Conservation (phyloP, 2,797 vertebrate genomes). For the Pipistrellus kuhlii region DNA sequence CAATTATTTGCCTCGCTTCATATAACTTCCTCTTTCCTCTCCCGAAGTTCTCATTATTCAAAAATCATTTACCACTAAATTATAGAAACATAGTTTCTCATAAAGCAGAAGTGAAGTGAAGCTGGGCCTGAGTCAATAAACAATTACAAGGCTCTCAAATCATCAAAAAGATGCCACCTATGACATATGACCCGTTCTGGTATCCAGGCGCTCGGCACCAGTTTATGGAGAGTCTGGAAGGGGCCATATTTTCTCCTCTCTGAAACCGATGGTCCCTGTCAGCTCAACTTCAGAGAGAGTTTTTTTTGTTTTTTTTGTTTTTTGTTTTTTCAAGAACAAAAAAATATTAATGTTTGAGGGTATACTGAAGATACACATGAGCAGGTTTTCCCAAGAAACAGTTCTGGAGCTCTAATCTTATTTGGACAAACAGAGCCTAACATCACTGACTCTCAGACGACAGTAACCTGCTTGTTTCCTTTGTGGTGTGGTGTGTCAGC, state of each 20-base stretch:
- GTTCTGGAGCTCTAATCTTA: neutral
- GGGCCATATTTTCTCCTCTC: conserved; percentile 39
- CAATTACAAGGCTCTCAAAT: conserved; percentile 70
- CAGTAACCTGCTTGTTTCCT: neutral
- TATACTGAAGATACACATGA: neutral
- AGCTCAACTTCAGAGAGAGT: conserved; percentile 27
- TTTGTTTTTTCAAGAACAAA: neutral
- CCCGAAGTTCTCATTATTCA: conserved; percentile 77
- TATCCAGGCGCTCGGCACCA: neutral
- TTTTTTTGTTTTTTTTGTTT: conserved; percentile 23
- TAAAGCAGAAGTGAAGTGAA: conserved; percentile 75
- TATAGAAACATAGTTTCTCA: conserved; percentile 76
- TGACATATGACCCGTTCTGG: conserved; percentile 37
- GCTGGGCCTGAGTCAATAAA: conserved; percentile 80
- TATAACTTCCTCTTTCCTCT: conserved; percentile 63
- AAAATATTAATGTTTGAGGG: neutral
- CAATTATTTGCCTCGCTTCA: conserved; percentile 66
- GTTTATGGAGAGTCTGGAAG: conserved; percentile 44
- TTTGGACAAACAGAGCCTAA: neutral
- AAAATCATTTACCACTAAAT: conserved; percentile 78
- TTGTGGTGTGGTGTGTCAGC: accelerated
- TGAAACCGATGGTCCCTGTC: conserved; percentile 37
- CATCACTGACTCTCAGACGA: neutral
- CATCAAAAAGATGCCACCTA: conserved; percentile 61
- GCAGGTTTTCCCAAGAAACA: neutral